phyloP scores from a whole-genome alignment of 2,797 vertebrate species.

The Brachymystax lenok region DNA sequence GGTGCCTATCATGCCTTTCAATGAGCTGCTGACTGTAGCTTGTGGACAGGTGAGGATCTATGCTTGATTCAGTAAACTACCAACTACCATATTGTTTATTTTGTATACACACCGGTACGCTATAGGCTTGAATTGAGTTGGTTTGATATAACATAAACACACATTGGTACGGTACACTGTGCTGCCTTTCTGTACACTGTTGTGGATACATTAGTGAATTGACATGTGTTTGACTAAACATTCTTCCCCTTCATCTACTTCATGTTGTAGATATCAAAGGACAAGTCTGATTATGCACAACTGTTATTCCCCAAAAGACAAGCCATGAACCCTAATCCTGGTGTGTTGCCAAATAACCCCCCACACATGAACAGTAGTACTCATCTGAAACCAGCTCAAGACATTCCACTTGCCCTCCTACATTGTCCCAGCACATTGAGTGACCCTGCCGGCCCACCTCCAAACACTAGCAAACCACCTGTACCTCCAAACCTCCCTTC shows the following conservation, averaged over 20 bases:
- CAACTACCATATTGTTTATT: neutral
- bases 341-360: constrained; percentile 9
- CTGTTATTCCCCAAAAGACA: constrained; percentile 55
- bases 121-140: neutral
- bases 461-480: constrained; percentile 3
- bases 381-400: constrained; percentile 16
- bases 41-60: constrained; percentile 74
- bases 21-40: constrained; percentile 73
- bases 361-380: neutral
- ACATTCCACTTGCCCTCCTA: constrained; percentile 51
- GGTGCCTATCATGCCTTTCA: constrained; percentile 69
- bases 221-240: neutral
- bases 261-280: constrained; percentile 45
- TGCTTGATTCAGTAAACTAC: neutral
- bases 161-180: neutral
- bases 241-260: neutral
- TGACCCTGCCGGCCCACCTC: constrained; percentile 5
- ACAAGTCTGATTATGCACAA: constrained; percentile 56
- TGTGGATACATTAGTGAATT: neutral
- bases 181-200: neutral
- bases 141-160: neutral
- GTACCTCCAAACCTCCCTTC: neutral
- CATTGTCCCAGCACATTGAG: constrained; percentile 25
- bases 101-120: neutral
- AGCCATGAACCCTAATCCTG: neutral